phyloP scores from a whole-genome alignment of 2,888 invertebrate genomes.

The Tetropium fuscum region DNA sequence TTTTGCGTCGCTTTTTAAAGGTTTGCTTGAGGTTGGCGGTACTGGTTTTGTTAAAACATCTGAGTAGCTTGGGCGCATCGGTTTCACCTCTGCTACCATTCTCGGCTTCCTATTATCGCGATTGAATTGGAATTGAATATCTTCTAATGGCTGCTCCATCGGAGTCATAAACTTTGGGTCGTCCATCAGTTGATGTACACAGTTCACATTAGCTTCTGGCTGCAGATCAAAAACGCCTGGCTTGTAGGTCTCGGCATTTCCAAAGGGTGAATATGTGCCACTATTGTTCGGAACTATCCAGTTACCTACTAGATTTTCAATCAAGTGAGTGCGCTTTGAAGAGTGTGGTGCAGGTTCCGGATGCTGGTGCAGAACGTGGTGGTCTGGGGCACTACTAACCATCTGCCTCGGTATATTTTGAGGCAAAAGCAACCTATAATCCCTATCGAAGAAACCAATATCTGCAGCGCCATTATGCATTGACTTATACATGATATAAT shows the following conservation, averaged over 20 bases:
- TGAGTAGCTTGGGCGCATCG: conserved; percentile 88
- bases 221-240: conserved; percentile 60
- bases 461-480: conserved; percentile 50
- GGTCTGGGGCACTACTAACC: conserved; percentile 40
- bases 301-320: conserved; percentile 79
- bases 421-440: conserved; percentile 29
- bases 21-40: conserved; percentile 60
- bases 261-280: conserved; percentile 82
- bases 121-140: conserved; percentile 66
- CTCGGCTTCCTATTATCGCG: conserved; percentile 73
- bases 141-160: conserved; percentile 47
- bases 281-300: conserved; percentile 76
- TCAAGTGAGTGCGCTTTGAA: conserved; percentile 64
- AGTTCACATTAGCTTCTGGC: conserved; percentile 52
- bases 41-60: conserved; percentile 81
- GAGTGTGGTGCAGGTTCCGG: conserved; percentile 40
- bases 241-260: conserved; percentile 71
- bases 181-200: conserved; percentile 51
- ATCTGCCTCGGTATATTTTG: conserved; percentile 44
- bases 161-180: conserved; percentile 56
- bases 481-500: conserved; percentile 52
- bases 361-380: conserved; percentile 39
- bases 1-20: conserved; percentile 59
- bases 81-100: conserved; percentile 87
- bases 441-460: conserved; percentile 45